These are phyloP conservation scores for Drosophila monieri DNA, from an alignment of 2,888 invertebrate species.

Conservation along the genomic window DNA sequence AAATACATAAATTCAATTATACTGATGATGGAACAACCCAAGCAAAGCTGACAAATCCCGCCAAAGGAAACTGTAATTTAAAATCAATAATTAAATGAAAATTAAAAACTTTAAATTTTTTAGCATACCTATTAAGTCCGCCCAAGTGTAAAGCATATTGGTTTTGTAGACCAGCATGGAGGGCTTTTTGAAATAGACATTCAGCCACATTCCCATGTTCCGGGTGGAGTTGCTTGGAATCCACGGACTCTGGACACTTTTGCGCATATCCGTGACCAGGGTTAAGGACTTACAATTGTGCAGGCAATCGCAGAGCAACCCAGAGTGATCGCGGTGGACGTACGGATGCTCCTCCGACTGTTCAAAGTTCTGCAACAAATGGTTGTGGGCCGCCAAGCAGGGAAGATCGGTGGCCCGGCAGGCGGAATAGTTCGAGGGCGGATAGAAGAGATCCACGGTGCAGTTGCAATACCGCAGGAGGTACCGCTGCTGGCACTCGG, in stretches of 20 bases:
- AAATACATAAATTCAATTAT: conserved; percentile 84
- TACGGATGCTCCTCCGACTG: conserved; percentile 65
- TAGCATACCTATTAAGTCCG: conserved; percentile 84
- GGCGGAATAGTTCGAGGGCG: conserved; percentile 64
- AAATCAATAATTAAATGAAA: conserved; percentile 1
- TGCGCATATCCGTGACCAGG: conserved; percentile 61
- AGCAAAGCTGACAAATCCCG: conserved; percentile 84
- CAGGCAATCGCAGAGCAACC: conserved; percentile 79
- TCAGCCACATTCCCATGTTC: conserved; percentile 63
- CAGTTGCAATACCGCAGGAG: conserved; percentile 78
- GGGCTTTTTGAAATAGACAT: conserved; percentile 81
- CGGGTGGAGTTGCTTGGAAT: background rate
- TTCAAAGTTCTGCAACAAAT: conserved; percentile 57
- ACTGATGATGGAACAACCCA: conserved; percentile 85
- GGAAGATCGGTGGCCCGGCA: conserved; percentile 74
- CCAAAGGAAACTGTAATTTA: conserved; percentile 83
- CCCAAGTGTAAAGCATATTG: conserved; percentile 83
- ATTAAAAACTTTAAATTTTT: background rate
- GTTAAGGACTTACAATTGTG: conserved; percentile 79
- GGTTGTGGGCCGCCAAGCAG: conserved; percentile 74
- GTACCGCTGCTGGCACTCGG: conserved; percentile 78
- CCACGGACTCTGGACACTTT: conserved; percentile 45
- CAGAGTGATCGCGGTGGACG: conserved; percentile 55
- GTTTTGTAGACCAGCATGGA: conserved; percentile 83
- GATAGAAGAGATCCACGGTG: conserved; percentile 78